These are phyloP conservation scores for Podarcis cretensis DNA, from an alignment of 2,113 vertebrate genomes.

Conservation along the genomic window DNA sequence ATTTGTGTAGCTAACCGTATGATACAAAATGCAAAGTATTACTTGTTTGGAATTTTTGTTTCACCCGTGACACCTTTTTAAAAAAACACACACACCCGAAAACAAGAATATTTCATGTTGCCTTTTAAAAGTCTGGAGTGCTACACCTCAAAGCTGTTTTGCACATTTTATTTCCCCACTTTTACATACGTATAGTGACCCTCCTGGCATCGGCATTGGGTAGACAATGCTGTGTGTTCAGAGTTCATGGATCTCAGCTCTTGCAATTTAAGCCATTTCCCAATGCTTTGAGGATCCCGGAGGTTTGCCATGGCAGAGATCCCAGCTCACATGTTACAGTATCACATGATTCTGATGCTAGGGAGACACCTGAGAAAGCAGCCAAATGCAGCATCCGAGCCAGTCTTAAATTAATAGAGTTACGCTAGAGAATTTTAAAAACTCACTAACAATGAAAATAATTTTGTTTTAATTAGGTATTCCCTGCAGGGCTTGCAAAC, in stretches of 20 bases:
- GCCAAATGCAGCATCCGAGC: slow-evolving; percentile 8
- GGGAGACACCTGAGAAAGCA: slow-evolving; percentile 3
- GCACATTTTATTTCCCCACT: background rate
- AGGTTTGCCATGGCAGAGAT: slow-evolving; percentile 15
- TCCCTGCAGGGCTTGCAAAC: slow-evolving; percentile 23
- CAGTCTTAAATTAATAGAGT: slow-evolving; percentile 28
- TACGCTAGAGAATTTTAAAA: slow-evolving; percentile 27
- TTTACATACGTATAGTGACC: background rate
- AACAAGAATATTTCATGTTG: slow-evolving; percentile 18
- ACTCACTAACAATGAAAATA: slow-evolving; percentile 27
- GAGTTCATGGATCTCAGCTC: background rate
- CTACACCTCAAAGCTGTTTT: background rate
- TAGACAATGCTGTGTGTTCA: background rate
- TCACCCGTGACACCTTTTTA: slow-evolving; percentile 60
- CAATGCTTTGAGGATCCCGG: background rate
- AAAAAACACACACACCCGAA: slow-evolving; percentile 24
- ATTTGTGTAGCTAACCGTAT: slow-evolving; percentile 66
- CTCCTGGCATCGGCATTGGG: background rate
- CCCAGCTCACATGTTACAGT: slow-evolving; percentile 2
- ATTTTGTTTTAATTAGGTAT: slow-evolving; percentile 38
- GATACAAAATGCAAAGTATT: slow-evolving; percentile 62
- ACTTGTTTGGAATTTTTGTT: slow-evolving; percentile 67
- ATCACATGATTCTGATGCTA: background rate
- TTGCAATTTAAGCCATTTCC: background rate
- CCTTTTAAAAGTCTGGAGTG: slow-evolving; percentile 45